Base-by-base conservation (phyloP, 2,888 invertebrate species). In the Brassicogethes aeneus region DNA sequence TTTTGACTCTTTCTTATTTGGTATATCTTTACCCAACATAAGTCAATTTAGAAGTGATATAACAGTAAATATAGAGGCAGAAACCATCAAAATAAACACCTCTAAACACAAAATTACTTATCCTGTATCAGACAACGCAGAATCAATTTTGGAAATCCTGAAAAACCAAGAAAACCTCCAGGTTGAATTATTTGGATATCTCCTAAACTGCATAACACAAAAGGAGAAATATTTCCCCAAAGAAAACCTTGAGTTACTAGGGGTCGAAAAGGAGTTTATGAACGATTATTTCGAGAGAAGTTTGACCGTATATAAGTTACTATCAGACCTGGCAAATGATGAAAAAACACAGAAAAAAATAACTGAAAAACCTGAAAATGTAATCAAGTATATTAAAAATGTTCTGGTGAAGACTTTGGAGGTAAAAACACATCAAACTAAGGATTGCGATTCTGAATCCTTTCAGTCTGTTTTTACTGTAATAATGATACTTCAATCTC, bases 271-370 rank as follows among this genome's bases (percentile, higher is more conserved):
- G 42, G 65, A 70, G 40, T 58, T 65, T 8, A 50, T 60, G 36
- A 57, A 53, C 39, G 55, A 56, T 40, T 48, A 42, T 34, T 50
- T 62, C 5, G 62, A 65, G 54, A 61, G 70, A 37, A 73, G 74
- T 60, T 58, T 71, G 16, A 55, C 64, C 2, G 67, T 74, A 42
- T 69, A 76, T 29, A 72, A 73, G 41, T 48, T 76, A 32, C 62
- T 79, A 15, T 70, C 73, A 41, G 70, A 71, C 52, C 64, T 78
- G 56, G 65, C 74, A 2, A 68, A 68, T 41, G 66, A 68, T 45
- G 64, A 69, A 39, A 66, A 66, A 53, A 60, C 75, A 17, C 63
- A 72, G 31, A 57, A 58, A 37, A 53, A 62, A 38, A 60, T 77
- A 31, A 74, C 68, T 56, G 56, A 60, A 14, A 66, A 71, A 47